Percentiles rank a stretch among this genome's conserved stretches.
phyloP scores from a whole-genome alignment of 1,140 invertebrate genomes.

The Sinonovacula constricta region DNA sequence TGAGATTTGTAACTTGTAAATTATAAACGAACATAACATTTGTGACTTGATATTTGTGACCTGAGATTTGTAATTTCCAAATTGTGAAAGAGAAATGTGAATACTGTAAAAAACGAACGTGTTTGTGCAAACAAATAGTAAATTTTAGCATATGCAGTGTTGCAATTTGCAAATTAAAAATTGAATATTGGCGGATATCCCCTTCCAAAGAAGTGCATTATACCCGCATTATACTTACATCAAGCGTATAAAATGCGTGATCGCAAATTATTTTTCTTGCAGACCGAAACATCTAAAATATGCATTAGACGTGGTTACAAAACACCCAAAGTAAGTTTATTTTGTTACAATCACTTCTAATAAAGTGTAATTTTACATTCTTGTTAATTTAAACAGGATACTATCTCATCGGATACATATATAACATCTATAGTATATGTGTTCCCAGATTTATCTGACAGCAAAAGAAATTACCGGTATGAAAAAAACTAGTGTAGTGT shows the following conservation, averaged over 20 bases:
- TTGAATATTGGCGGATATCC: neutral
- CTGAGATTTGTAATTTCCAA: too few species aligned
- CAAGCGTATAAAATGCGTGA: neutral
- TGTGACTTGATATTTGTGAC: too few species aligned
- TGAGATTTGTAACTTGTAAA: too few species aligned
- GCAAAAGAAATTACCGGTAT: neutral
- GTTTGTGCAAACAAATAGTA: too few species aligned
- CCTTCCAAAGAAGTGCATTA: too few species aligned
- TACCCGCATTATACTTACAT: too few species aligned
- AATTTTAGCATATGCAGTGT: neutral
- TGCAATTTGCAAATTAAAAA: neutral
- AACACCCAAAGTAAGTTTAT: conserved; percentile 30
- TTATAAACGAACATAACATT: too few species aligned
- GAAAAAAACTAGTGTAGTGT: neutral
- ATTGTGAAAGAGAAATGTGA: too few species aligned
- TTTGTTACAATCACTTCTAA: neutral
- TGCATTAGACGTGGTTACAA: conserved; percentile 10
- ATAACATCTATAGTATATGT: neutral
- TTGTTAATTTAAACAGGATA: neutral
- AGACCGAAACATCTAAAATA: conserved; percentile 41
- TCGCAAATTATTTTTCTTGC: neutral
- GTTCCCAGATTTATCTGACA: neutral
- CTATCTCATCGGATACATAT: neutral
- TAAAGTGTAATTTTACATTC: neutral
- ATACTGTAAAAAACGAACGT: too few species aligned